Base-by-base conservation (phyloP, 2,888 invertebrate species). In the Nysson spinosus region DNA sequence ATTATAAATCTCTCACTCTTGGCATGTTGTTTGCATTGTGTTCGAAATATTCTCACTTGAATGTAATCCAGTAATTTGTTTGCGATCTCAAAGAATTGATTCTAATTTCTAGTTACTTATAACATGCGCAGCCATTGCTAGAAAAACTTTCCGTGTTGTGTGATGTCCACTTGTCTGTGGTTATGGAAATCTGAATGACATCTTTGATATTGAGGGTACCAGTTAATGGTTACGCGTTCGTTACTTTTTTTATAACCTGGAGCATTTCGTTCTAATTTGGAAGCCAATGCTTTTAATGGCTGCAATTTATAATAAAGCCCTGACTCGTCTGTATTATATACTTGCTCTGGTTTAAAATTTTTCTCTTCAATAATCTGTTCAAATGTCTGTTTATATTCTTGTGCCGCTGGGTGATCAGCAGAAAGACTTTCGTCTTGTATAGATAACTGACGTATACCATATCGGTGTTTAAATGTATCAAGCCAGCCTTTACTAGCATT, bases 241-340 rank as follows among this genome's bases (percentile, higher is more conserved):
- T 32, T 32, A 32, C 32, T 5, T 9, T 32, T 12, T n/a, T 32
- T 12, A n/a, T 5, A 32, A 32, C 12, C 9, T 5, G 12, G 32
- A 32, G 32, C 32, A 32, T 12, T 32, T 32, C n/a, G 4, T 32
- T 32, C 32, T 32, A 32, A 12, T 32, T 32, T 32, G 32, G 12
- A 32, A 32, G 32, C 32, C 32, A 32, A 32, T 32, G 32, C n/a
- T 32, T 32, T 32, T 32, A n/a, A 32, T 32, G 32, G 32, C 32
- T 7, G 32, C 32, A 32, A 32, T 32, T 32, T 12, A 32, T 32
- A 32, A 12, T 32, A 32, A 12, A 32, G 32, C 32, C 9, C n/a
- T 32, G 32, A 5, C 32, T 32, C 32, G n/a, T 32, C 32, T 32
- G 32, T 9, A 32, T 32, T 32, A 32, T 12, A 32, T 9, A 11